A percentile compares a stretch with the other conserved stretches of the same genome.
Conservation (phyloP, 2,888 invertebrate species). For the Epinotia demarniana region DNA sequence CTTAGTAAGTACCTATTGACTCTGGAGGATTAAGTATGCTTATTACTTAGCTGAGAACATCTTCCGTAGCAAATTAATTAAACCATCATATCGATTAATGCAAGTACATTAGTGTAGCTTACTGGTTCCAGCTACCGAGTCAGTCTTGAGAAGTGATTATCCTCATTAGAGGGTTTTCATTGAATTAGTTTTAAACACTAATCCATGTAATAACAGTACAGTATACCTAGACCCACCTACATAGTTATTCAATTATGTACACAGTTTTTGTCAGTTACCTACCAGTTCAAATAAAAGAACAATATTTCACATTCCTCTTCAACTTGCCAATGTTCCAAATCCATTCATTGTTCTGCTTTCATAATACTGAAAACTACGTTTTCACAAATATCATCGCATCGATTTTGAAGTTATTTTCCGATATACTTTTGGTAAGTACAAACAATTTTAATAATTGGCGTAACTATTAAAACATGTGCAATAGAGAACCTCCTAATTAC, state of each 20-base stretch:
- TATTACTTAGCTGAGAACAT: conserved; percentile 31
- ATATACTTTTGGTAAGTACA: too few species aligned
- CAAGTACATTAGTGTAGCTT: not conserved
- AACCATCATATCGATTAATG: not conserved
- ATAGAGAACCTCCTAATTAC: not conserved
- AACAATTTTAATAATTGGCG: not conserved
- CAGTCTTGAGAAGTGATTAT: not conserved
- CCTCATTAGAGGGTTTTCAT: not conserved
- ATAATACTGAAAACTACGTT: too few species aligned
- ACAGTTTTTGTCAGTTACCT: too few species aligned
- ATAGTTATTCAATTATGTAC: too few species aligned
- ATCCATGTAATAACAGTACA: not conserved
- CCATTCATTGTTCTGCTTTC: too few species aligned
- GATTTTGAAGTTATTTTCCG: too few species aligned
- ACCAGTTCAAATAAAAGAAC: too few species aligned
- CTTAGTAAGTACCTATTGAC: conserved; percentile 15
- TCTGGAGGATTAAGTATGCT: conserved; percentile 13
- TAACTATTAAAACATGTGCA: not conserved
- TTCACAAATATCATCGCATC: too few species aligned
- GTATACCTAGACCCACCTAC: too few species aligned
- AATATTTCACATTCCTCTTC: too few species aligned
- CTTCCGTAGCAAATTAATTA: conserved; percentile 42
- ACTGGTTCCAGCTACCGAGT: not conserved
- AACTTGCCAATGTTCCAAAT: too few species aligned
- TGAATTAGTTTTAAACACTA: not conserved